Evolutionary conservation across 2,888 invertebrate species (phyloP).

Genomic region (Galeruca laticollis): DNA sequence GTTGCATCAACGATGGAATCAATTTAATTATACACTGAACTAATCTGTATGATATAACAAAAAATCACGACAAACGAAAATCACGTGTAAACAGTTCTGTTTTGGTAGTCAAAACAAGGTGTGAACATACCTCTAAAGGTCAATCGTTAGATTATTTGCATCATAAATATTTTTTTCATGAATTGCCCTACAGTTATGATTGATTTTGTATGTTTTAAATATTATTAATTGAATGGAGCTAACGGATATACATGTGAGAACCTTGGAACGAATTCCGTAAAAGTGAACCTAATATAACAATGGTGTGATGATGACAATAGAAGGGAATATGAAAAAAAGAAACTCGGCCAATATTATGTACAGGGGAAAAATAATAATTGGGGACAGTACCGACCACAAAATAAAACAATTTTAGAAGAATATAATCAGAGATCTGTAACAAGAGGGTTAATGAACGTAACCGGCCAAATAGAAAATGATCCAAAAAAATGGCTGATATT

Average conservation of each 20-base stretch:
- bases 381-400: too few relatives aligned
- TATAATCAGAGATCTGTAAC: too few relatives aligned
- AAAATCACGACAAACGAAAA: too few relatives aligned
- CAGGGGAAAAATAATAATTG: too few relatives aligned
- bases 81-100: not conserved
- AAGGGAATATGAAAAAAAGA: too few relatives aligned
- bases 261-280: not conserved
- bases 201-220: not conserved
- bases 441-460: too few relatives aligned
- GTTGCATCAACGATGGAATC: not conserved
- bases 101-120: not conserved
- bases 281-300: not conserved
- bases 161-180: not conserved
- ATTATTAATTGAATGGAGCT: not conserved
- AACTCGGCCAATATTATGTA: too few relatives aligned
- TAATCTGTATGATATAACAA: too few relatives aligned
- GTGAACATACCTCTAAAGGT: not conserved
- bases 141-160: not conserved
- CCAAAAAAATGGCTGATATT: too few relatives aligned
- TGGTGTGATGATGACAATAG: not conserved
- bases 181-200: not conserved
- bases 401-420: too few relatives aligned
- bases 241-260: not conserved
- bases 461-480: too few relatives aligned
- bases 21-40: not conserved